Evolutionary conservation across 2,888 invertebrate species (phyloP).

Genomic region (Gymnoscelis rufifasciata): DNA sequence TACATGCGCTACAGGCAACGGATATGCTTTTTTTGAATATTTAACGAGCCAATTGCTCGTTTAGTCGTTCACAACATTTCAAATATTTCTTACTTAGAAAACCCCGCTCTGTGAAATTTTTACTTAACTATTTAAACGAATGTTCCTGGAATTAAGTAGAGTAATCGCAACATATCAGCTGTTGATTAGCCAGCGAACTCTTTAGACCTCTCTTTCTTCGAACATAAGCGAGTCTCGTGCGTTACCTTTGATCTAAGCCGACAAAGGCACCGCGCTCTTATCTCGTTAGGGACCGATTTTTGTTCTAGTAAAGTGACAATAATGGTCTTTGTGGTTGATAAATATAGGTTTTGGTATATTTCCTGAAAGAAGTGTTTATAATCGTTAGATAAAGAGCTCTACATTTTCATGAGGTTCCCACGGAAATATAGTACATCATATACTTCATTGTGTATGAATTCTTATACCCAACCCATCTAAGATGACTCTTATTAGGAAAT

Average conservation of each 20-base stretch:
- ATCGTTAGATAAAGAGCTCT: not conserved
- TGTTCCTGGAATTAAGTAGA: constrained; percentile 48
- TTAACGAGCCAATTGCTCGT: constrained; percentile 12
- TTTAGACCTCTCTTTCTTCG: constrained; percentile 61
- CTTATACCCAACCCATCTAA: too few relatives aligned
- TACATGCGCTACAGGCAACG: constrained; percentile 20
- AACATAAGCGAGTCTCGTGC: constrained; percentile 58
- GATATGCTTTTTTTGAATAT: constrained; percentile 25
- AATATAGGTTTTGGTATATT: constrained; percentile 56
- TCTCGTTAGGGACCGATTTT: constrained; percentile 67
- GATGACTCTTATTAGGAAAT: too few relatives aligned
- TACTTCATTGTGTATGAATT: too few relatives aligned
- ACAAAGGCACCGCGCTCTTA: constrained; percentile 70
- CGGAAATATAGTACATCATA: too few relatives aligned
- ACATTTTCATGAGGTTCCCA: too few relatives aligned
- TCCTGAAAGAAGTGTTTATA: constrained; percentile 34
- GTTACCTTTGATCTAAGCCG: constrained; percentile 61
- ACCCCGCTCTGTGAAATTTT: constrained; percentile 11
- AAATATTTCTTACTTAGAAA: constrained; percentile 19
- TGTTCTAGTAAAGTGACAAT: constrained; percentile 68
- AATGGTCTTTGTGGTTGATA: constrained; percentile 69
- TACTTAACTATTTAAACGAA: constrained; percentile 21
- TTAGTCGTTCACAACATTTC: constrained; percentile 22
- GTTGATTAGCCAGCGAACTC: constrained; percentile 62
- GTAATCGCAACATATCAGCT: constrained; percentile 51